These are phyloP conservation scores for Sthenelais limicola DNA, from an alignment of 2,888 invertebrate genomes.

Conservation along the genomic window DNA sequence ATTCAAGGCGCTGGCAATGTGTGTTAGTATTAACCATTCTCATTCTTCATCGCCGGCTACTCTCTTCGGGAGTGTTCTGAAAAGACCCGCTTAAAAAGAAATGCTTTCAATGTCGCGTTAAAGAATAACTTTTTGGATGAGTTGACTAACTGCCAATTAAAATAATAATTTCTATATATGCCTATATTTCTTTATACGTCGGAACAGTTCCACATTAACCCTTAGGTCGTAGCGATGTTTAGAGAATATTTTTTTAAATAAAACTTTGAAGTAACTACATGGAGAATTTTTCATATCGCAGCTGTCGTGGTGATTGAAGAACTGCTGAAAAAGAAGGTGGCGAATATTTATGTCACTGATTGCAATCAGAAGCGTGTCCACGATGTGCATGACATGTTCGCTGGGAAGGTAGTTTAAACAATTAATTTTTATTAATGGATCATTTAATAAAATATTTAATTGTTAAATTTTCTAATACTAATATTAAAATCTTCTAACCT, in stretches of 20 bases:
- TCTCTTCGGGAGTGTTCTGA: too few species aligned
- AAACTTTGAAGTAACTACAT: too few species aligned
- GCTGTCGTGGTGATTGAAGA: conserved; percentile 56
- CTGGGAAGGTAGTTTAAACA: conserved; percentile 21
- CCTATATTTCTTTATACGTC: too few species aligned
- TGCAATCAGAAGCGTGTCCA: conserved; percentile 56
- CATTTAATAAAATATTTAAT: too few species aligned
- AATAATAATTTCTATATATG: conserved; percentile 54
- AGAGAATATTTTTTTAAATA: too few species aligned
- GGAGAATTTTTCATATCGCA: too few species aligned
- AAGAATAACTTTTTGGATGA: conserved; percentile 53
- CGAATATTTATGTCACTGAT: conserved; percentile 58
- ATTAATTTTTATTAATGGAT: not conserved
- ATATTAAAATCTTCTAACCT: too few species aligned
- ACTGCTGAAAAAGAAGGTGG: conserved; percentile 54
- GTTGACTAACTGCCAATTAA: conserved; percentile 55
- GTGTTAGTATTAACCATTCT: conserved; percentile 50
- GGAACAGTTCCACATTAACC: too few species aligned
- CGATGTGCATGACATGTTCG: conserved; percentile 56
- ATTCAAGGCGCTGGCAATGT: conserved; percentile 62
- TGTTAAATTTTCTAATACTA: too few species aligned
- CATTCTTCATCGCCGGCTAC: too few species aligned
- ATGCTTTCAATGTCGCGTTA: not conserved
- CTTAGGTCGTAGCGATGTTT: too few species aligned
- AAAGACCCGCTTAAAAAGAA: not conserved